A percentile compares a stretch with the other conserved stretches of the same genome.
Conservation (phyloP, 2,888 invertebrate genomes). For the Leptogaster cylindrica region DNA sequence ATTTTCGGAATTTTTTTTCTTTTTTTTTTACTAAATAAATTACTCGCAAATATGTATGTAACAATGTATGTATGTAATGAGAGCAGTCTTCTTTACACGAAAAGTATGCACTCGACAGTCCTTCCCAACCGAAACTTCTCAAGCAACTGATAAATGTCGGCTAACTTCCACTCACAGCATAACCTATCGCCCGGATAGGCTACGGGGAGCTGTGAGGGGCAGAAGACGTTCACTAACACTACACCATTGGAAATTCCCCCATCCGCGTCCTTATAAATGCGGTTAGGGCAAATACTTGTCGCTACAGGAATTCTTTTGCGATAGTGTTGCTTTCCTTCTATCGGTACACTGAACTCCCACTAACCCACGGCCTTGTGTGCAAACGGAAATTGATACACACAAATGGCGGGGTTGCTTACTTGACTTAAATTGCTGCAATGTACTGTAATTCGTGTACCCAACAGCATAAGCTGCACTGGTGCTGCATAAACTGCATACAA, state of each 20-base stretch:
- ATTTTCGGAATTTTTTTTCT: constrained; percentile 8
- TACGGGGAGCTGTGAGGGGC: not conserved
- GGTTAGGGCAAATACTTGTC: too few relatives aligned
- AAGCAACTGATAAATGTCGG: constrained; percentile 49
- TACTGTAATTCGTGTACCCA: too few relatives aligned
- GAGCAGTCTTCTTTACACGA: constrained; percentile 32
- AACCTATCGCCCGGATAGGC: constrained; percentile 41
- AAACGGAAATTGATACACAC: constrained; percentile 16
- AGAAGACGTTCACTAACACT: constrained; percentile 1
- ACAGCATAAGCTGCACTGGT: too few relatives aligned
- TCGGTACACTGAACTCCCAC: constrained; percentile 10
- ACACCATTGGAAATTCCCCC: too few relatives aligned
- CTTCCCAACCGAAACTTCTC: constrained; percentile 48
- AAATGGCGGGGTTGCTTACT: not conserved
- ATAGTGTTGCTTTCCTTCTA: not conserved
- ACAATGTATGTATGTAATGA: constrained; percentile 40
- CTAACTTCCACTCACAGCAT: constrained; percentile 45
- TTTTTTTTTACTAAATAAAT: constrained; percentile 25
- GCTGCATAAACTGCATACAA: constrained; percentile 1
- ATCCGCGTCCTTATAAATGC: too few relatives aligned
- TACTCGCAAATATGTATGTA: constrained; percentile 34
- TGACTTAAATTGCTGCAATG: too few relatives aligned
- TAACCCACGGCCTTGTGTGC: not conserved
- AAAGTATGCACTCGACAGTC: constrained; percentile 41
- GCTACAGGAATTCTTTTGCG: not conserved